Evolutionary conservation across 2,888 invertebrate species (phyloP).

Genomic region (Resseliella maxima): DNA sequence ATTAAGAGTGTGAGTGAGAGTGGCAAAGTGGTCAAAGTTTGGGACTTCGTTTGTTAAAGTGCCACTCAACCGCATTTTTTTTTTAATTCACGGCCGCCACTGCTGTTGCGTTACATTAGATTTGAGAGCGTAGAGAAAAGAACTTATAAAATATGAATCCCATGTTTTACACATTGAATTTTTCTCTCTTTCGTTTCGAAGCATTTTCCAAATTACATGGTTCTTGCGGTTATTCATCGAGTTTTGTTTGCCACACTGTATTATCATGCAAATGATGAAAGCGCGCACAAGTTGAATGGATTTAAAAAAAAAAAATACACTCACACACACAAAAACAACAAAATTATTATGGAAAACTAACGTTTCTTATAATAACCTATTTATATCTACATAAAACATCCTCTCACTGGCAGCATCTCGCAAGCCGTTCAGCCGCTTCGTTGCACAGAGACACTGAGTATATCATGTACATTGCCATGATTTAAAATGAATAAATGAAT

Average conservation of each 20-base stretch:
- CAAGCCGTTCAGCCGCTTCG: background rate
- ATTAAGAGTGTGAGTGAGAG: background rate
- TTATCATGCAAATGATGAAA: slow-evolving; percentile 36
- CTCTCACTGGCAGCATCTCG: background rate
- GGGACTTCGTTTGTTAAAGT: background rate
- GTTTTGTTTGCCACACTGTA: background rate
- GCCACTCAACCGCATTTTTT: slow-evolving; percentile 28
- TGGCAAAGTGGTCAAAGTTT: background rate
- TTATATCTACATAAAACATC: slow-evolving; percentile 40
- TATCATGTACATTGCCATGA: slow-evolving; percentile 53
- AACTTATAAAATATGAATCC: slow-evolving; percentile 24
- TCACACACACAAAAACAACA: too few species aligned
- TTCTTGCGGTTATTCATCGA: background rate
- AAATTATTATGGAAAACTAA: slow-evolving; percentile 47
- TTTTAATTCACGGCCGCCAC: background rate
- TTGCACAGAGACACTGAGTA: background rate
- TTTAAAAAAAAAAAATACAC: too few species aligned
- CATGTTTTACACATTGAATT: background rate
- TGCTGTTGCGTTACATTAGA: background rate
- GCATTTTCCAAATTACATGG: slow-evolving; percentile 28
- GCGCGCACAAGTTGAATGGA: slow-evolving; percentile 18
- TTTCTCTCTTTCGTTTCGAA: background rate
- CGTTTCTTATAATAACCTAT: slow-evolving; percentile 51
- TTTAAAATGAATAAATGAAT: slow-evolving; percentile 54
- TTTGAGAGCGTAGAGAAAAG: background rate